These are phyloP conservation scores for Dendrolimus punctatus DNA, from an alignment of 1,140 invertebrate species.

Conservation along the genomic window DNA sequence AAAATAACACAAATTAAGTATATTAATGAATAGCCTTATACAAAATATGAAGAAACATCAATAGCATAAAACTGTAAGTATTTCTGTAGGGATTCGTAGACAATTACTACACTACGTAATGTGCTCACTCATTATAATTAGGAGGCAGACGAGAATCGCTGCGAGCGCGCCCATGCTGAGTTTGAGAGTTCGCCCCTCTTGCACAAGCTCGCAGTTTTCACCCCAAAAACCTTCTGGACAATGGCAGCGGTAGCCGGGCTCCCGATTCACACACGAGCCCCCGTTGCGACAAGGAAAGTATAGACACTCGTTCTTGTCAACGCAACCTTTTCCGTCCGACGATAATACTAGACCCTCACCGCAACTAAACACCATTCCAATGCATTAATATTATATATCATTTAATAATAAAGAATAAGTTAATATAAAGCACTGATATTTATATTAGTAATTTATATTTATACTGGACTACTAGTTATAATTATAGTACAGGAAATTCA, in stretches of 20 bases:
- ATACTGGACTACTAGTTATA: slow-evolving; percentile 5
- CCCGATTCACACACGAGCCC: slow-evolving; percentile 90
- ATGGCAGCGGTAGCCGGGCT: slow-evolving; percentile 86
- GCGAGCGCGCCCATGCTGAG: slow-evolving; percentile 94
- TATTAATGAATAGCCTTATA: too few relatives aligned
- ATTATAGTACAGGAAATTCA: slow-evolving; percentile 15
- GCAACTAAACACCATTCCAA: slow-evolving; percentile 78
- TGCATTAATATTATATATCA: slow-evolving; percentile 12
- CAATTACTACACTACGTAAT: slow-evolving; percentile 17
- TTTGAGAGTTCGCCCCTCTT: slow-evolving; percentile 93
- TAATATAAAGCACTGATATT: slow-evolving; percentile 1
- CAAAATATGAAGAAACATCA: too few relatives aligned
- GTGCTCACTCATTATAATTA: slow-evolving; percentile 94
- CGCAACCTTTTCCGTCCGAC: slow-evolving; percentile 90
- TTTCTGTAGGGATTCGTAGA: too few relatives aligned
- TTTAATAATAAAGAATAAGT: too few relatives aligned
- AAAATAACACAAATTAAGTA: too few relatives aligned
- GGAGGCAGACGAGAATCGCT: slow-evolving; percentile 93
- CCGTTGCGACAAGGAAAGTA: slow-evolving; percentile 94
- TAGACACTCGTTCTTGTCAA: slow-evolving; percentile 95
- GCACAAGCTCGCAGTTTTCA: slow-evolving; percentile 92
- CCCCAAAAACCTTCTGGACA: slow-evolving; percentile 95
- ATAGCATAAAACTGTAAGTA: too few relatives aligned
- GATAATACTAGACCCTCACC: slow-evolving; percentile 92
- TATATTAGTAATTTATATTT: slow-evolving; percentile 11